Percentiles rank a stretch among this genome's conserved stretches.
Evolutionary conservation across 2,888 invertebrate species (phyloP).

Genomic region (Eueremaeus valkanovi): DNA sequence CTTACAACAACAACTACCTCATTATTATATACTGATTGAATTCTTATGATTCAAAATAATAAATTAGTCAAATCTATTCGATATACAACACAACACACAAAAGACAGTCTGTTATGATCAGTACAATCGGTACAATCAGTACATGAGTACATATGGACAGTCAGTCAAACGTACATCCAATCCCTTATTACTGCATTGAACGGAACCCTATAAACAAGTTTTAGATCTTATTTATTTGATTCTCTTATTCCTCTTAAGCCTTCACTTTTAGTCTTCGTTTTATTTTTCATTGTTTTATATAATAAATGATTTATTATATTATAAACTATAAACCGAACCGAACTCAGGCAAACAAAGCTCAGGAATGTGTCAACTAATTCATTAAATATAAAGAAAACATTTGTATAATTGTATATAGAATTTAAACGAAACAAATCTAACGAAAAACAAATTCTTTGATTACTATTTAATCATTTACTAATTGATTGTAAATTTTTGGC

Average conservation of each 20-base stretch:
- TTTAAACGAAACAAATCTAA: not conserved
- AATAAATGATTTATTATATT: not conserved
- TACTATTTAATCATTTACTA: not conserved
- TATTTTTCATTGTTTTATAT: not conserved
- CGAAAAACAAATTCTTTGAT: not conserved
- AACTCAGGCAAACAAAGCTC: conserved; percentile 33
- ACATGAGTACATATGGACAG: not conserved
- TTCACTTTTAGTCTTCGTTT: not conserved
- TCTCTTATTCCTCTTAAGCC: too few relatives aligned
- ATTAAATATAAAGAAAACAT: conserved; percentile 28
- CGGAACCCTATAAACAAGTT: not conserved
- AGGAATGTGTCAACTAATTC: conserved; percentile 32
- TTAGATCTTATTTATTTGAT: not conserved
- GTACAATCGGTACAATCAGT: not conserved
- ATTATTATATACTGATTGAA: conserved; percentile 26
- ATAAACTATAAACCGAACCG: not conserved
- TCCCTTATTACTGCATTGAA: not conserved
- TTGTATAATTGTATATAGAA: conserved; percentile 31
- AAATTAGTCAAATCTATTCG: conserved; percentile 19
- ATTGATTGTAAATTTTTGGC: conserved; percentile 3
- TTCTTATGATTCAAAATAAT: not conserved
- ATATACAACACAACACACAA: not conserved
- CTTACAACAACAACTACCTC: conserved; percentile 31
- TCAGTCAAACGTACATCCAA: too few relatives aligned
- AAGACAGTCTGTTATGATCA: not conserved